These are phyloP conservation scores for Papilio elwesi DNA, from an alignment of 2,888 invertebrate genomes.

Conservation along the genomic window DNA sequence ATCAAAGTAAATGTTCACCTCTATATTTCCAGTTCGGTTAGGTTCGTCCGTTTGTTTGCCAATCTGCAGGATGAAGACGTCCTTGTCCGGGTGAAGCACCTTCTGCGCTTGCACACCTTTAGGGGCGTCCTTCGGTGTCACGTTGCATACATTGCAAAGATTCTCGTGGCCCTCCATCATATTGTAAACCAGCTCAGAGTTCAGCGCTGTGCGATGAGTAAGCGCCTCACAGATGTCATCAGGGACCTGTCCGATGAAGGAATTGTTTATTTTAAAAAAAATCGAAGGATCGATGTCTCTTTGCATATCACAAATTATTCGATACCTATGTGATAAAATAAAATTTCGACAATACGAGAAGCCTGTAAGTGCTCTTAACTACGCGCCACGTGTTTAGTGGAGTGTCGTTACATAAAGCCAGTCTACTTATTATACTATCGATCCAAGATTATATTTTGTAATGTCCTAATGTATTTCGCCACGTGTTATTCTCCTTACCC, in stretches of 20 bases:
- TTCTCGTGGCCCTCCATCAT: conserved; percentile 61
- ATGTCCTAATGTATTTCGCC: too few relatives aligned
- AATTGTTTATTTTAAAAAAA: conserved; percentile 3
- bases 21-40: conserved; percentile 85
- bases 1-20: conserved; percentile 67
- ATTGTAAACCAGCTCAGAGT: conserved; percentile 70
- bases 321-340: too few relatives aligned
- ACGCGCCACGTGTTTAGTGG: too few relatives aligned
- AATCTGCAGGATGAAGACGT: conserved; percentile 88
- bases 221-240: conserved; percentile 76
- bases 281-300: not conserved
- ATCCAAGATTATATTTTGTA: too few relatives aligned
- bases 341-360: too few relatives aligned
- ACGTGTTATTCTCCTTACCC: too few relatives aligned
- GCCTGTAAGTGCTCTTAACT: too few relatives aligned
- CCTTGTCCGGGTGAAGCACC: conserved; percentile 87
- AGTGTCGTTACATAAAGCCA: too few relatives aligned
- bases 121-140: conserved; percentile 78
- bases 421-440: too few relatives aligned
- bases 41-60: conserved; percentile 88
- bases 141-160: conserved; percentile 69
- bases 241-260: conserved; percentile 59
- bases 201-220: conserved; percentile 65
- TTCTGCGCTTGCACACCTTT: conserved; percentile 84
- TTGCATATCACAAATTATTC: too few relatives aligned